phyloP scores from a whole-genome alignment of 1,140 invertebrate genomes.

The Sarcophaga bullata region DNA sequence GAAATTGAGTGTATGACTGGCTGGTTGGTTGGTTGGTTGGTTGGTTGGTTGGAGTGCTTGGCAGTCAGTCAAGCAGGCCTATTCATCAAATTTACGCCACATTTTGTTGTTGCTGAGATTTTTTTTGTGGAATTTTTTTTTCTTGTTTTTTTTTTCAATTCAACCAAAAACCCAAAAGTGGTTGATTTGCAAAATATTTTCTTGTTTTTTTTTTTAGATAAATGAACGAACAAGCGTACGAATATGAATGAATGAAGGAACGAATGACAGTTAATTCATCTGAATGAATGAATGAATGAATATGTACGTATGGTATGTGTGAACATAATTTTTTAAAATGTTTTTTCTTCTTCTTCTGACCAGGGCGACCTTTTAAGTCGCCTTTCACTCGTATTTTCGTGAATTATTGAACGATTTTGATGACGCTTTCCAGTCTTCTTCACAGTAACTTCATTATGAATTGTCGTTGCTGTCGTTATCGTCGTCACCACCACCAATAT shows the following conservation, averaged over 20 bases:
- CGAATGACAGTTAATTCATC: too few species aligned
- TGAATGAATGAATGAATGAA: not conserved
- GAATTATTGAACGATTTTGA: too few species aligned
- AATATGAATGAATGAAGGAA: not conserved
- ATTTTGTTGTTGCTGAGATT: not conserved
- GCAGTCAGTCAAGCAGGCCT: not conserved
- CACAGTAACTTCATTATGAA: not conserved
- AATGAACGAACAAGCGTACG: not conserved
- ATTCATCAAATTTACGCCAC: not conserved
- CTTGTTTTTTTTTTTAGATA: not conserved
- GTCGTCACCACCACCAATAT: not conserved
- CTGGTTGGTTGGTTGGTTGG: not conserved
- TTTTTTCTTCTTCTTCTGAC: not conserved
- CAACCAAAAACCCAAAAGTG: slow-evolving; percentile 1
- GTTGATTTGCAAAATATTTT: slow-evolving; percentile 21
- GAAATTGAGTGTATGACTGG: too few species aligned
- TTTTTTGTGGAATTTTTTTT: not conserved
- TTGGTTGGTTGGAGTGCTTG: not conserved
- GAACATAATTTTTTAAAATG: not conserved
- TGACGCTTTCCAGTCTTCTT: too few species aligned
- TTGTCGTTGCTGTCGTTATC: not conserved
- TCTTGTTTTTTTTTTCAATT: not conserved
- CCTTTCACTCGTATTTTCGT: too few species aligned
- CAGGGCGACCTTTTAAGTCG: slow-evolving; percentile 11
- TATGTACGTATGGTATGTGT: not conserved